phyloP scores from a whole-genome alignment of 2,797 vertebrate species.

The Tangara arthus region DNA sequence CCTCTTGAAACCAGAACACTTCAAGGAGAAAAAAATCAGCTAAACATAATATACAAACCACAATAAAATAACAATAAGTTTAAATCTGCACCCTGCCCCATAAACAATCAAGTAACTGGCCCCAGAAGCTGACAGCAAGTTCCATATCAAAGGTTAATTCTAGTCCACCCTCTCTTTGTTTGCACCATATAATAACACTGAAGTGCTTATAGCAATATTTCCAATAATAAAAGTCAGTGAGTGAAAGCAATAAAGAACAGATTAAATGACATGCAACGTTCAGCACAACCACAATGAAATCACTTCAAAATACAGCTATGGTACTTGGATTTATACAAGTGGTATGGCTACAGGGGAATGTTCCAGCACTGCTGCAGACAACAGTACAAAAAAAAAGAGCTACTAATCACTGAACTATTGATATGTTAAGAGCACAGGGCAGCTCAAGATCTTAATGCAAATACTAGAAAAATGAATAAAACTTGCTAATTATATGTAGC shows the following conservation, averaged over 20 bases:
- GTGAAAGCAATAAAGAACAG: slow-evolving; percentile 7
- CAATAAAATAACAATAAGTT: neutral
- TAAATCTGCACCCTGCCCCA: neutral
- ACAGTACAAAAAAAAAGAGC: neutral
- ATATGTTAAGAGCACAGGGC: neutral
- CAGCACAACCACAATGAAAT: neutral
- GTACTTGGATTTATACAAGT: slow-evolving; percentile 2
- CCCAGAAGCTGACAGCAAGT: neutral
- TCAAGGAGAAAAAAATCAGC: neutral
- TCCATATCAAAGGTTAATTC: neutral
- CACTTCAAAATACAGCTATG: neutral
- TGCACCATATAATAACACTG: neutral
- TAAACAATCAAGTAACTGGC: neutral
- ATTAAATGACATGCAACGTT: neutral
- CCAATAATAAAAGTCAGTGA: slow-evolving; percentile 29
- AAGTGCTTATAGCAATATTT: neutral
- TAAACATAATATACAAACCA: neutral
- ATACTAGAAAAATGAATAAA: neutral
- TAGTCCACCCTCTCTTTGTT: neutral
- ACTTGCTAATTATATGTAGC: neutral
- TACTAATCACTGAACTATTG: neutral
- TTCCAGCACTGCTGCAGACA: neutral
- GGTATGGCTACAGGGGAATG: neutral
- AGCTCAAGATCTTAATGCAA: neutral
- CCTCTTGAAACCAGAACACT: neutral